phyloP scores from a whole-genome alignment of 2,797 vertebrate genomes.

The Neosilurus mollespiculum region DNA sequence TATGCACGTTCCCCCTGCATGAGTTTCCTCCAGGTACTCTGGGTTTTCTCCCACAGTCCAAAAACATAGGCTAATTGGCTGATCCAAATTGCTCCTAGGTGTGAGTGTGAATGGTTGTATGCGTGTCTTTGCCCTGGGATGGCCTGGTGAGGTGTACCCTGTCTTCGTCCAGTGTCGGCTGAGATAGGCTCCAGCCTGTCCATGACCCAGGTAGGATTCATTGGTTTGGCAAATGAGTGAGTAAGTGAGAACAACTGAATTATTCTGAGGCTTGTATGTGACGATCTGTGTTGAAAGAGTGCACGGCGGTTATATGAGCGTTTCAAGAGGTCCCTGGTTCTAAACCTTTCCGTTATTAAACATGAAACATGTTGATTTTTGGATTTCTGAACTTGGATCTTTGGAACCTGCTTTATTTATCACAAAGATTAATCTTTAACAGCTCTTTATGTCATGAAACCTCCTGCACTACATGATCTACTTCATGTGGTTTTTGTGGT shows the following conservation, averaged over 20 bases:
- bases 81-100: too few species aligned
- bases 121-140: too few species aligned
- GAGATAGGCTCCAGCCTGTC: too few species aligned
- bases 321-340: neutral
- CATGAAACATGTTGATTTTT: neutral
- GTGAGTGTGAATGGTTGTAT: too few species aligned
- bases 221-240: too few species aligned
- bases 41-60: too few species aligned
- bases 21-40: too few species aligned
- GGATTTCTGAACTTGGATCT: neutral
- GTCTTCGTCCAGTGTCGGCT: too few species aligned
- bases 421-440: neutral
- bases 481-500: neutral
- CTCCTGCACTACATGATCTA: neutral
- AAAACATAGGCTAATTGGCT: too few species aligned
- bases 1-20: too few species aligned
- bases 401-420: neutral
- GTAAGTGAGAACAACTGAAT: neutral
- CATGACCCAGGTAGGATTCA: too few species aligned
- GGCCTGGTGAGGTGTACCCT: too few species aligned
- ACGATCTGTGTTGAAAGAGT: neutral
- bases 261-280: neutral
- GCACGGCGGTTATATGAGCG: neutral
- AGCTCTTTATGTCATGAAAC: neutral
- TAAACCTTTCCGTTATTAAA: neutral